These are phyloP conservation scores for Sporophila hypoxantha DNA, from an alignment of 2,113 vertebrate species.

Conservation along the genomic window DNA sequence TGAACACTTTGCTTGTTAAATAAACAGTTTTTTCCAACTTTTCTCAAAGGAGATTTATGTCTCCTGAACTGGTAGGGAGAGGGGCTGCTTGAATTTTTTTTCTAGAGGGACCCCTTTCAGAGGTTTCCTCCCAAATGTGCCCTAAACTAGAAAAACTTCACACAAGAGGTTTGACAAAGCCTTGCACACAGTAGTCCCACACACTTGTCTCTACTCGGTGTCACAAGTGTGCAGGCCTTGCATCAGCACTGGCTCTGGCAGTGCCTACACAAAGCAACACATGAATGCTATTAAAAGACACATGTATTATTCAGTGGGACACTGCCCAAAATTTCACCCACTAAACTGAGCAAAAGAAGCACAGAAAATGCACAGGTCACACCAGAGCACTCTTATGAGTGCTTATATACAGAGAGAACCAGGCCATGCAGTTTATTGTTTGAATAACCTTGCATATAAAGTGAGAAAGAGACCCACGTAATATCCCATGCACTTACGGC, in stretches of 20 bases:
- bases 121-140: background rate
- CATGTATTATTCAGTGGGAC: slow-evolving; percentile 32
- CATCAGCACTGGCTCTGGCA: background rate
- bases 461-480: background rate
- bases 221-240: background rate
- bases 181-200: background rate
- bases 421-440: background rate
- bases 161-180: background rate
- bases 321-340: background rate
- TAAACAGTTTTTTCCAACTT: background rate
- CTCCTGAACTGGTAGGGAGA: rapidly evolving
- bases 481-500: background rate
- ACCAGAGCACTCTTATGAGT: background rate
- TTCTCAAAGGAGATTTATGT: background rate
- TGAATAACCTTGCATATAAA: background rate
- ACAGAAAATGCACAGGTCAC: slow-evolving; percentile 7
- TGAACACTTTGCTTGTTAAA: background rate
- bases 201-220: background rate
- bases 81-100: background rate
- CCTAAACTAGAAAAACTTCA: background rate
- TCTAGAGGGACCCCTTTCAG: background rate
- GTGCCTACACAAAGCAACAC: background rate
- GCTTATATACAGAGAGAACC: background rate
- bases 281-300: slow-evolving; percentile 21
- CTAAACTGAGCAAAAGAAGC: background rate